Percentiles rank a stretch among this genome's conserved stretches.
phyloP scores from a whole-genome alignment of 2,888 invertebrate genomes.

The Leptopilina syphax region DNA sequence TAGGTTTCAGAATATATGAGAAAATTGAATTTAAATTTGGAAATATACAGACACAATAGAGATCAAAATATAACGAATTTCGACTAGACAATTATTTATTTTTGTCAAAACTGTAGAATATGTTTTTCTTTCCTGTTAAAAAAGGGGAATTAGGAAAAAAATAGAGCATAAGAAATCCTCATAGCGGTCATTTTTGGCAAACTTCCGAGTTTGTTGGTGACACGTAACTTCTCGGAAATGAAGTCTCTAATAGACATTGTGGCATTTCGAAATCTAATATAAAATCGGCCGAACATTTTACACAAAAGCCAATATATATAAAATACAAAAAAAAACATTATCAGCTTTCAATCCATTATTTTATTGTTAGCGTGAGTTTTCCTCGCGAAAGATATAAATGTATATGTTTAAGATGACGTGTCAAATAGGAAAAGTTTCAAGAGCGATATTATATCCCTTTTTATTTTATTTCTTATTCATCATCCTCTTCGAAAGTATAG shows the following conservation, averaged over 20 bases:
- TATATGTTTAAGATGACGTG: neutral
- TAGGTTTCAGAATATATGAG: no score
- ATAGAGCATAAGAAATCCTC: neutral
- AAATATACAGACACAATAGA: no score
- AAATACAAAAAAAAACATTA: no score
- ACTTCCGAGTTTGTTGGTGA: constrained; percentile 8
- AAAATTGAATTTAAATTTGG: no score
- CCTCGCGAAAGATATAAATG: neutral
- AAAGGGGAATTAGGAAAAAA: neutral
- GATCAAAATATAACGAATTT: no score
- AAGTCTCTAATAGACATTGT: constrained; percentile 23
- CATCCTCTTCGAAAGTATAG: no score
- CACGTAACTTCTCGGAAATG: constrained; percentile 20
- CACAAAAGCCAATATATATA: no score
- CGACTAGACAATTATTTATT: no score
- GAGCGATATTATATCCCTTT: neutral
- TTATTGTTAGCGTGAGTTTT: neutral
- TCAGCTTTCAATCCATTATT: neutral
- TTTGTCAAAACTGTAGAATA: no score
- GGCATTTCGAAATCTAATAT: constrained; percentile 7
- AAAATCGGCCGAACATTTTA: neutral
- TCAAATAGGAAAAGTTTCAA: constrained; percentile 7
- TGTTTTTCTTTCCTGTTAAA: neutral
- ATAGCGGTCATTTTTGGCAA: neutral
- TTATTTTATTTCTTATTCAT: neutral